phyloP scores from a whole-genome alignment of 2,888 invertebrate species.

The Spicauda simplicius region DNA sequence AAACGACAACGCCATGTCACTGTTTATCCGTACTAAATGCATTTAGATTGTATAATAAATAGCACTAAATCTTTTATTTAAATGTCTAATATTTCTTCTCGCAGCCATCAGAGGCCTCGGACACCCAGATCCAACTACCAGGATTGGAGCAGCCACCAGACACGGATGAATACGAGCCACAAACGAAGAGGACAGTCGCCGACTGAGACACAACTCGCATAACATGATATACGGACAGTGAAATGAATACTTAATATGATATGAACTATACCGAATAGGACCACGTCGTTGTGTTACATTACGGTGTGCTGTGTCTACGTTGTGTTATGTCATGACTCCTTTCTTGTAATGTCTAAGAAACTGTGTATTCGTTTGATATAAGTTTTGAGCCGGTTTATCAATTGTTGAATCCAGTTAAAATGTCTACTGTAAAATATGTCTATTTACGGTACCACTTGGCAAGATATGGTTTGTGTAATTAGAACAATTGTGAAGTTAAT shows the following conservation, averaged over 20 bases:
- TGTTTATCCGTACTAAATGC: too few species aligned
- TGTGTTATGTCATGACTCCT: too few species aligned
- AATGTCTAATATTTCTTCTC: conserved; percentile 4
- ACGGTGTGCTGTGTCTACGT: neutral
- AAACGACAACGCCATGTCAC: too few species aligned
- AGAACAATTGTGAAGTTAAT: too few species aligned
- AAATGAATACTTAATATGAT: neutral
- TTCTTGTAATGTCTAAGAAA: neutral
- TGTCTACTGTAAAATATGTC: too few species aligned
- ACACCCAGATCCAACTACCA: conserved; percentile 90
- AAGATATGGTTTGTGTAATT: too few species aligned
- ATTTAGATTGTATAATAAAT: too few species aligned
- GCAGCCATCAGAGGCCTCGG: conserved; percentile 92
- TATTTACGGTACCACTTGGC: too few species aligned
- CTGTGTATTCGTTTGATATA: too few species aligned
- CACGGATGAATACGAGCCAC: conserved; percentile 73
- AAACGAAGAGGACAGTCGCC: conserved; percentile 57
- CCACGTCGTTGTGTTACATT: neutral
- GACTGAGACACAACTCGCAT: conserved; percentile 48
- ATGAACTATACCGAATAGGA: neutral
- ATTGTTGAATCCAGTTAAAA: too few species aligned
- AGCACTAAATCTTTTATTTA: too few species aligned
- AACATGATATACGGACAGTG: neutral
- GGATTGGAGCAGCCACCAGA: conserved; percentile 84
- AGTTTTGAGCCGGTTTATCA: too few species aligned